Base-by-base conservation (phyloP, 1,140 invertebrate species). In the Mamestra configurata region DNA sequence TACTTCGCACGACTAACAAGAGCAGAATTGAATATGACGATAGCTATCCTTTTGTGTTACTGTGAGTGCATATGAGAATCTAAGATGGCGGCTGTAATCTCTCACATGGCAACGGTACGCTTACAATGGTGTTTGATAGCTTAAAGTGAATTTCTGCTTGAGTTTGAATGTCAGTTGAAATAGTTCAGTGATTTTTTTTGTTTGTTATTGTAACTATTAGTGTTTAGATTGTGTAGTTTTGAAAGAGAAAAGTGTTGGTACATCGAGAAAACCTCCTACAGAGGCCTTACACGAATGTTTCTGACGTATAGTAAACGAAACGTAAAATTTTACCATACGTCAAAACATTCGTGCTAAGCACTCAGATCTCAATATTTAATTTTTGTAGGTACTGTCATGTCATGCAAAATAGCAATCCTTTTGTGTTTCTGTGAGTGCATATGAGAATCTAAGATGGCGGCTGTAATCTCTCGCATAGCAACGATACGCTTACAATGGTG, bases 1-100 rank as follows among this genome's bases (percentile, higher is more conserved):
- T 49, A n/a, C 43, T 49, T 49, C 43, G 43, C 43, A 49, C 43
- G 43, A n/a, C 43, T 49, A 49, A 49, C 43, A 49, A n/a, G 43
- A 49, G 13, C 15, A 15, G 43, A 49, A 49, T 49, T n/a, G 13
- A n/a, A n/a, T n/a, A 49, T 49, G 13, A 49, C 43, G 40, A 49
- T 49, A 49, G 13, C 13, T n/a, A 49, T 4, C 43, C 43, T 49
- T 49, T 49, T 49, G 43, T 40, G 10, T 49, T 49, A n/a, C 43
- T 11, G 11, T 13, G 10, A 4, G 4, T 49, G 43, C 43, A 49
- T 49, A n/a, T 6, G 43, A 5, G 43, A 15, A 49, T 49, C 43
- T 49, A 49, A 49, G 43, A 49, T 49, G 15, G 15, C 40, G 43
- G 5, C 43, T n/a, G 13, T 49, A 49, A 49, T 49, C 15, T n/a